Percentiles rank a stretch among this genome's conserved stretches.
Conservation (phyloP, 2,888 invertebrate genomes). For the Drosophila limbata region DNA sequence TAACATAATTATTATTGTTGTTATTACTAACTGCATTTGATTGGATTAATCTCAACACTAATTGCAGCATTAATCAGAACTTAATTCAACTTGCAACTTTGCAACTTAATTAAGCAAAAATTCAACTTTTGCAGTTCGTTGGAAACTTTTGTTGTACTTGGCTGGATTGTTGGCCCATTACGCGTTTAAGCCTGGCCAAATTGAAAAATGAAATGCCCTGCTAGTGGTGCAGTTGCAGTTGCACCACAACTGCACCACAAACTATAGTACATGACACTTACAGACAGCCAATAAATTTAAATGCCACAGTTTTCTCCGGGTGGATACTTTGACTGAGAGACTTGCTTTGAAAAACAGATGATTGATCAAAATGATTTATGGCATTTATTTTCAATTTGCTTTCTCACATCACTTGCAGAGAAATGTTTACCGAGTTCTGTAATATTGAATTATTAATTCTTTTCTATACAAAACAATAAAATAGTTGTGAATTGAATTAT, state of each 20-base stretch:
- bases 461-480: too few species aligned
- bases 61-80: conserved; percentile 47
- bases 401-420: background rate
- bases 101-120: conserved; percentile 48
- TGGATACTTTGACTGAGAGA: background rate
- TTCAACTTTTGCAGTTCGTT: background rate
- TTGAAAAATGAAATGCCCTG: conserved; percentile 38
- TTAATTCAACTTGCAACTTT: conserved; percentile 8
- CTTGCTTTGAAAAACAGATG: background rate
- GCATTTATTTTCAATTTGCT: background rate
- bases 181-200: conserved; percentile 38
- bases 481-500: too few species aligned
- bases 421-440: too few species aligned
- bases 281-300: conserved; percentile 30
- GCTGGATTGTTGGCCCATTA: conserved; percentile 14
- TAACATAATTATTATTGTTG: too few species aligned
- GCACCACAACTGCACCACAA: conserved; percentile 28
- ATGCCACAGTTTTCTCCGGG: background rate
- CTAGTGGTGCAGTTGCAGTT: conserved; percentile 7
- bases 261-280: conserved; percentile 53
- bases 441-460: too few species aligned
- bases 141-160: background rate
- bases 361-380: background rate
- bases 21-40: conserved; percentile 41
- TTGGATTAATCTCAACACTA: conserved; percentile 54